Conservation (phyloP, 2,888 invertebrate genomes). For the Ctenicera cuprea region DNA sequence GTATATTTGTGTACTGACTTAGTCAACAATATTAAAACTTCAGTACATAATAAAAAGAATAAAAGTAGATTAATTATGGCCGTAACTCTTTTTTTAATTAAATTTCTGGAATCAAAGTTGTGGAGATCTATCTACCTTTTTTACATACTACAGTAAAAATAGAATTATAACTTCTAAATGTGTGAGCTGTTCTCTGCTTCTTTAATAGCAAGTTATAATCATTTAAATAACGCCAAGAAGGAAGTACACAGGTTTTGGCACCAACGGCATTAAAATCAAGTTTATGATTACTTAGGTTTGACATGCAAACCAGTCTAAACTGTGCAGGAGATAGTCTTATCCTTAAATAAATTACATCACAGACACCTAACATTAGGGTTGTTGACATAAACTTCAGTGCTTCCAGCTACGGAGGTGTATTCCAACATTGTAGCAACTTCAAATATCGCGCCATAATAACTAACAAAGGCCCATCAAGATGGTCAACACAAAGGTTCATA, state of each 20-base stretch:
- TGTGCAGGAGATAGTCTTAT: slow-evolving; percentile 18
- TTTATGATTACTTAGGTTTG: slow-evolving; percentile 27
- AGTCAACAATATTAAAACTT: too few species aligned
- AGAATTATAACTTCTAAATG: too few species aligned
- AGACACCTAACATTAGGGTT: slow-evolving; percentile 20
- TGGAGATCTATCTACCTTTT: too few species aligned
- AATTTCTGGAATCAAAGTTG: too few species aligned
- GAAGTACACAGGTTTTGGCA: slow-evolving; percentile 13
- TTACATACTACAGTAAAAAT: too few species aligned
- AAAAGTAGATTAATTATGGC: too few species aligned
- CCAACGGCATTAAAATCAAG: slow-evolving; percentile 22
- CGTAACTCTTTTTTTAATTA: too few species aligned
- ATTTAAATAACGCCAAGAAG: not conserved
- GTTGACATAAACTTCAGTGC: slow-evolving; percentile 16
- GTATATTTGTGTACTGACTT: too few species aligned
- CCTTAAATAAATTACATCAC: slow-evolving; percentile 29
- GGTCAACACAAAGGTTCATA: not conserved
- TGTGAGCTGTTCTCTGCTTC: too few species aligned
- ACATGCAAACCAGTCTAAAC: slow-evolving; percentile 24
- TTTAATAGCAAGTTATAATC: not conserved
- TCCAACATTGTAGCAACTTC: slow-evolving; percentile 6
- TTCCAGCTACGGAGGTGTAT: slow-evolving; percentile 18
- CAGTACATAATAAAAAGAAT: too few species aligned
- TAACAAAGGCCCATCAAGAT: not conserved
- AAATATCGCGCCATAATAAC: slow-evolving; percentile 9